phyloP scores from a whole-genome alignment of 23 tunicate genomes.

The Pegea sp. region DNA sequence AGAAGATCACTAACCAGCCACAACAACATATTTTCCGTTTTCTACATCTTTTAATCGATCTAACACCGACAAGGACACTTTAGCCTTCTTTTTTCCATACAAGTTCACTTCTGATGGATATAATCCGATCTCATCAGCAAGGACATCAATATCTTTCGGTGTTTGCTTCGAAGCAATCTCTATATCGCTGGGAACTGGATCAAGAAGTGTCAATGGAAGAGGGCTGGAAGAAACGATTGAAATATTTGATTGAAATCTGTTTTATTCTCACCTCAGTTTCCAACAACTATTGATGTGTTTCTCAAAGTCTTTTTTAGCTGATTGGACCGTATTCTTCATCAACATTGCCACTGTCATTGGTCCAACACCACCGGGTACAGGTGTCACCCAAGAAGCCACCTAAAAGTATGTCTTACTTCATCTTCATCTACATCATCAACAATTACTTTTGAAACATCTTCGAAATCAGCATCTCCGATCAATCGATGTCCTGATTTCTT shows the following conservation, averaged over 20 bases:
- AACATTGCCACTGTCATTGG: conserved; percentile 99
- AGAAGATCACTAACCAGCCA: too few relatives aligned
- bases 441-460: conserved; percentile 17
- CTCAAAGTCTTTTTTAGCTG: conserved; percentile 26
- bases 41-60: conserved; percentile 43
- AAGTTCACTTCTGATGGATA: conserved; percentile 44
- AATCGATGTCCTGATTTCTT: conserved; percentile 71
- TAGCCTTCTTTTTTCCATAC: conserved; percentile 91
- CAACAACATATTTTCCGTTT: conserved; percentile 83
- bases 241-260: background rate
- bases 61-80: conserved; percentile 66
- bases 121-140: conserved; percentile 77
- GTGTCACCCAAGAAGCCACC: conserved; percentile 83
- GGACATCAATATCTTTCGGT: conserved; percentile 54
- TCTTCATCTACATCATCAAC: background rate
- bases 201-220: conserved; percentile 31
- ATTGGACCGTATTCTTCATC: conserved; percentile 81
- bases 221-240: conserved; percentile 11
- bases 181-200: conserved; percentile 90
- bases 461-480: conserved; percentile 76
- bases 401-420: too few relatives aligned
- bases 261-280: conserved; percentile 22
- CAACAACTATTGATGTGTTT: conserved; percentile 18
- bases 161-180: conserved; percentile 71
- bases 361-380: conserved; percentile 99